A percentile compares a stretch with the other conserved stretches of the same genome.
These are phyloP conservation scores for Stichopus horrens DNA, from an alignment of 53 echinoderm and acorn worm species.

Conservation along the genomic window DNA sequence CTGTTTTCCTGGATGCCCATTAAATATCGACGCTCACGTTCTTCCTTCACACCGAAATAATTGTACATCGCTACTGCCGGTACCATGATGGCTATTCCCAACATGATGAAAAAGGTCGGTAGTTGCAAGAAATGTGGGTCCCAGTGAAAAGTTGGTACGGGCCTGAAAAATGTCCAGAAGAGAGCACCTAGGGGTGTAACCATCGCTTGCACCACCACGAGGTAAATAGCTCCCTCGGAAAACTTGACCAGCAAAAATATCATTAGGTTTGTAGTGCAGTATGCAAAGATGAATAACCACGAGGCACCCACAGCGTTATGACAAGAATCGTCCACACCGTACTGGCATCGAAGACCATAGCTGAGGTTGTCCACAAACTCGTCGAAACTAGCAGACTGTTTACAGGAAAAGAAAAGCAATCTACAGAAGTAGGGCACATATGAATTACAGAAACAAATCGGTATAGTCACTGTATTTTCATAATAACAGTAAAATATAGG, in stretches of 20 bases:
- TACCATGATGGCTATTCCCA: constrained; percentile 71
- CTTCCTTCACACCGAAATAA: constrained; percentile 73
- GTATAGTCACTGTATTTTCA: too few relatives aligned
- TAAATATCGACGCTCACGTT: constrained; percentile 12
- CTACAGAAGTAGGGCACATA: background rate
- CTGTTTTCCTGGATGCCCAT: too few relatives aligned
- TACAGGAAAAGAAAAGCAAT: background rate
- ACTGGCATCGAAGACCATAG: constrained; percentile 74
- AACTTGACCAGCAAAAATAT: constrained; percentile 81
- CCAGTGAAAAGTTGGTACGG: constrained; percentile 69
- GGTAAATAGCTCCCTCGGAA: constrained; percentile 90
- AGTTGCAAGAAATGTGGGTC: constrained; percentile 70
- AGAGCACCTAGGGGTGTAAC: constrained; percentile 82
- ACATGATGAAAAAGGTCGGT: constrained; percentile 72
- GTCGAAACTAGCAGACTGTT: constrained; percentile 62
- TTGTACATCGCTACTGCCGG: constrained; percentile 90
- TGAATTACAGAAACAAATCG: background rate
- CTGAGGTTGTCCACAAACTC: constrained; percentile 68
- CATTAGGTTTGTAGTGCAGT: constrained; percentile 83
- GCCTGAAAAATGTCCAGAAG: constrained; percentile 80
- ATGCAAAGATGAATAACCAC: constrained; percentile 75
- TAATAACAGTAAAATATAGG: too few relatives aligned
- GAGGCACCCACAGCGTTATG: constrained; percentile 61
- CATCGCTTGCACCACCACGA: constrained; percentile 85
- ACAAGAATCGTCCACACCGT: constrained; percentile 64